Evolutionary conservation across 1,140 invertebrate species (phyloP).

Genomic region (Trichoplusia ni): DNA sequence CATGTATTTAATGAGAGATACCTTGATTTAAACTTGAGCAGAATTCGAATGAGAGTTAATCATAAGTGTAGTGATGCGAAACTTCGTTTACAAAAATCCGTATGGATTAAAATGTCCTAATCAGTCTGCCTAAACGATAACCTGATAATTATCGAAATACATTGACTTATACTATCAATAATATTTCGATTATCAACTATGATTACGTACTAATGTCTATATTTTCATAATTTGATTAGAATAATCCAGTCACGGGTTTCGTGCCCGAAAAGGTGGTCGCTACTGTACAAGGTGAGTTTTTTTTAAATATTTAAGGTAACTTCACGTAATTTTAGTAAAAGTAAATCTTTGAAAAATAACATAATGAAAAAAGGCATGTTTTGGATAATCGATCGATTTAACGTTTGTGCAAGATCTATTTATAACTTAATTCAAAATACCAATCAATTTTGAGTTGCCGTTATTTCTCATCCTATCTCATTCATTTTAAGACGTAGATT

Average conservation of each 20-base stretch:
- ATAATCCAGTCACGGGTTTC: constrained; percentile 43
- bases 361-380: neutral
- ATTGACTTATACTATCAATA: constrained; percentile 25
- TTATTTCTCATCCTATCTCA: too few species aligned
- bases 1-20: too few species aligned
- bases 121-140: neutral
- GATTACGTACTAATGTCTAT: constrained; percentile 41
- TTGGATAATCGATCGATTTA: neutral
- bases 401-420: too few species aligned
- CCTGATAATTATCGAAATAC: neutral
- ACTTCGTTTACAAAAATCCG: too few species aligned
- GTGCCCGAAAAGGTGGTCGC: constrained; percentile 26
- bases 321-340: too few species aligned
- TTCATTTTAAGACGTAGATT: too few species aligned
- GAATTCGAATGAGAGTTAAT: too few species aligned
- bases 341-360: too few species aligned
- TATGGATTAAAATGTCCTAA: neutral
- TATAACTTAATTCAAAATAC: too few species aligned
- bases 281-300: constrained; percentile 37
- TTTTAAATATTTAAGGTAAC: neutral
- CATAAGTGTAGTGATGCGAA: too few species aligned
- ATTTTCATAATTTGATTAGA: constrained; percentile 47
- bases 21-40: too few species aligned
- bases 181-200: constrained; percentile 35
- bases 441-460: too few species aligned